Conservation (phyloP, 2,113 vertebrate species). For the Podilymbus podiceps region DNA sequence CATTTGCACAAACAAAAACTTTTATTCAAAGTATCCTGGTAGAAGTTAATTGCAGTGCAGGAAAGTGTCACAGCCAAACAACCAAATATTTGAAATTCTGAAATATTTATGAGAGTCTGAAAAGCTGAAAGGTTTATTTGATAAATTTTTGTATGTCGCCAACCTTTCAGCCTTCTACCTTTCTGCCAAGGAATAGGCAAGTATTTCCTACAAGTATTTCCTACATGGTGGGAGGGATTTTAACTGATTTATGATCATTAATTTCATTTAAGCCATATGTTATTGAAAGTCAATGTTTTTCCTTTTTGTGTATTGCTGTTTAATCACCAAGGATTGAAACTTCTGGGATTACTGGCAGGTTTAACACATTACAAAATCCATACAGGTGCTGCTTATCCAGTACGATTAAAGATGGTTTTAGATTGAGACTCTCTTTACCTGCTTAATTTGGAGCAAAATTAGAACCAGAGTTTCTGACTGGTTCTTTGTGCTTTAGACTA, state of each 20-base stretch:
- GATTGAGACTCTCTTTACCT: not conserved
- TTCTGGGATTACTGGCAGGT: not conserved
- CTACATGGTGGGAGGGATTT: not conserved
- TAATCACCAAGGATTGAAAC: not conserved
- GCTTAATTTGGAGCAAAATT: not conserved
- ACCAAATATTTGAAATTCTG: not conserved
- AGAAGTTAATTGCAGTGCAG: not conserved
- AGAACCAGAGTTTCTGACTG: not conserved
- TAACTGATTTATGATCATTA: not conserved
- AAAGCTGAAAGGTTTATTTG: not conserved
- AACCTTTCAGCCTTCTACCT: not conserved
- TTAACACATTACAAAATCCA: not conserved
- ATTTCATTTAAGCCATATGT: not conserved
- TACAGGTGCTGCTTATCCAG: not conserved
- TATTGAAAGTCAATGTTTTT: not conserved
- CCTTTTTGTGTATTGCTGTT: not conserved
- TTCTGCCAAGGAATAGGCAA: not conserved
- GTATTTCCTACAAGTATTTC: not conserved
- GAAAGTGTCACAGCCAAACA: not conserved
- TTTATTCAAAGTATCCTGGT: not conserved
- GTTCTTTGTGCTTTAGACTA: not conserved
- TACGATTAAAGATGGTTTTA: not conserved
- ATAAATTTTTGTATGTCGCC: not conserved
- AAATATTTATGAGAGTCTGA: not conserved
- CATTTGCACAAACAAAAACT: not conserved